Evolutionary conservation across 2,113 vertebrate species (phyloP).

Genomic region (Phaethornis superciliosus): DNA sequence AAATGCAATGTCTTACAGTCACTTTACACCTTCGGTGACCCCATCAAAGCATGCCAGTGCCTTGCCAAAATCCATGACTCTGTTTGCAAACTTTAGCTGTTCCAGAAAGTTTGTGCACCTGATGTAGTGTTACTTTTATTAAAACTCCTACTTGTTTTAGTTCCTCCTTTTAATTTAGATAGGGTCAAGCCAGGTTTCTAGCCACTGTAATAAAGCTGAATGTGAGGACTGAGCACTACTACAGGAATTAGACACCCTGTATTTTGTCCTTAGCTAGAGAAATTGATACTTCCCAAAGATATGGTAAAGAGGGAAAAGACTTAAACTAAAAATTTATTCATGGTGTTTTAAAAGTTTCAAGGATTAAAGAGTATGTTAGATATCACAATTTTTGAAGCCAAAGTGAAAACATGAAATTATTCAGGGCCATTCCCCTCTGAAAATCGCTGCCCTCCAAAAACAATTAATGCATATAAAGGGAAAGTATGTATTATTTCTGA

Average conservation of each 20-base stretch:
- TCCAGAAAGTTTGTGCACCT: slow-evolving; percentile 24
- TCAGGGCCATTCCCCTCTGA: background rate
- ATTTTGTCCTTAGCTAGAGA: background rate
- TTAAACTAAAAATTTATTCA: background rate
- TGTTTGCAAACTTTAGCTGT: background rate
- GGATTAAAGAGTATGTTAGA: background rate
- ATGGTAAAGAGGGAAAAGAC: background rate
- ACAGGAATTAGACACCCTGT: background rate
- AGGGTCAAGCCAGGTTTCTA: slow-evolving; percentile 2
- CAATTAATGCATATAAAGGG: background rate
- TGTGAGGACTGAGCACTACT: background rate
- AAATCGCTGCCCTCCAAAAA: background rate
- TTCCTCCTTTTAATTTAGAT: background rate
- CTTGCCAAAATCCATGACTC: slow-evolving; percentile 45
- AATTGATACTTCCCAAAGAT: background rate
- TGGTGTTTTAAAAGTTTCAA: background rate
- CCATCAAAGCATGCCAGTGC: slow-evolving; percentile 13
- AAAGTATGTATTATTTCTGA: background rate
- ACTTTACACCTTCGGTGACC: slow-evolving; percentile 40
- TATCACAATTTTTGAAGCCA: background rate
- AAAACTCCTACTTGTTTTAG: background rate
- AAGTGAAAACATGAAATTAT: background rate
- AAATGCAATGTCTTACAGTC: background rate
- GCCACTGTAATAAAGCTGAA: background rate
- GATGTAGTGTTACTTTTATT: slow-evolving; percentile 20